Percentiles rank a stretch among this genome's conserved stretches.
Evolutionary conservation across 2,797 vertebrate species (phyloP).

Genomic region (Ptychadena robeensis): DNA sequence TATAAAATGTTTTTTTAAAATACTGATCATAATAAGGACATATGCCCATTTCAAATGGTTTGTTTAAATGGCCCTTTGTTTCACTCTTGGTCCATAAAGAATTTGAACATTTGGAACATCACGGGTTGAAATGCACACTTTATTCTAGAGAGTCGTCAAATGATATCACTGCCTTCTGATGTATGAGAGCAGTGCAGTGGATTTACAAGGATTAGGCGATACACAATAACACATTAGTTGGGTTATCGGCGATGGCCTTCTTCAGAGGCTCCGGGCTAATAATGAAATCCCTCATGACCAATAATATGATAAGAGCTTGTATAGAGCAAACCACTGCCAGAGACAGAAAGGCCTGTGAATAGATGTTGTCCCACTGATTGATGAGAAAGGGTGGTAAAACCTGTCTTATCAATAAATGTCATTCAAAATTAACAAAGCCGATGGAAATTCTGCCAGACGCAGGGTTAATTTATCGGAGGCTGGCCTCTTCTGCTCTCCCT

Average conservation of each 20-base stretch:
- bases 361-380: slow-evolving; percentile 62
- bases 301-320: slow-evolving; percentile 59
- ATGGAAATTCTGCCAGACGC: slow-evolving; percentile 67
- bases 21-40: no score
- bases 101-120: no score
- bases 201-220: slow-evolving; percentile 21
- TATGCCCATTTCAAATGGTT: no score
- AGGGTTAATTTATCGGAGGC: slow-evolving; percentile 70
- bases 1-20: no score
- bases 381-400: slow-evolving; percentile 66
- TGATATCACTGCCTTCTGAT: neutral
- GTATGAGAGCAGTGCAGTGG: slow-evolving; percentile 41
- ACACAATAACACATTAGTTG: slow-evolving; percentile 18
- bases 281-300: slow-evolving; percentile 60
- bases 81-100: no score
- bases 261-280: slow-evolving; percentile 65
- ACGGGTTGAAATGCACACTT: no score
- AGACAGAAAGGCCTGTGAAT: slow-evolving; percentile 30
- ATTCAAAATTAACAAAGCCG: slow-evolving; percentile 73
- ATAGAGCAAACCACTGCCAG: slow-evolving; percentile 57
- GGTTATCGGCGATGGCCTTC: slow-evolving; percentile 58
- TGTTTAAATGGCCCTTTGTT: no score
- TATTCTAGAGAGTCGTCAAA: no score
- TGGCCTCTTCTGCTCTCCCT: slow-evolving; percentile 62
- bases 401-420: slow-evolving; percentile 73